phyloP scores from a whole-genome alignment of 2,797 vertebrate species.

The Catharus ustulatus region DNA sequence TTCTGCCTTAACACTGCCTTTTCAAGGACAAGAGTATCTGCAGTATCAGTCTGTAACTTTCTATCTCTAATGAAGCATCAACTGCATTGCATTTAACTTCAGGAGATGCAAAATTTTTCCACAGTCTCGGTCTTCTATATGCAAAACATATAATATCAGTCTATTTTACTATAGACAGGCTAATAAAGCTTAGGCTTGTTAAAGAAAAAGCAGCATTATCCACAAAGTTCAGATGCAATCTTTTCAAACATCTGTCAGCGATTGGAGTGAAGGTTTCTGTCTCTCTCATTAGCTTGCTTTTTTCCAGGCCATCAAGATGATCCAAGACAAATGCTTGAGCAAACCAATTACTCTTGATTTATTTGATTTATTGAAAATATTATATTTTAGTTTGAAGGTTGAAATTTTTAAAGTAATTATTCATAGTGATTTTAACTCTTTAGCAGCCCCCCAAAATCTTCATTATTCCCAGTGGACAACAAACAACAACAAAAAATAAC shows the following conservation, averaged over 20 bases:
- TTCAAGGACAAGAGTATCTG: background rate
- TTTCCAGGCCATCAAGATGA: background rate
- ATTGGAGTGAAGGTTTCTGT: background rate
- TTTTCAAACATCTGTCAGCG: background rate
- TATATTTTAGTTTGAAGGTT: background rate
- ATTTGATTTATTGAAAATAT: background rate
- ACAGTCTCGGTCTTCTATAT: background rate
- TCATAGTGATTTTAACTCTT: background rate
- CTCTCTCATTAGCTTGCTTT: background rate
- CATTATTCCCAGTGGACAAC: background rate
- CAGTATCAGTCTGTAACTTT: constrained; percentile 38
- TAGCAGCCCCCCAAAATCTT: background rate
- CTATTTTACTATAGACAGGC: background rate
- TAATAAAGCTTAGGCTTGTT: background rate
- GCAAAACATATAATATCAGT: background rate
- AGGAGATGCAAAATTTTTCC: background rate
- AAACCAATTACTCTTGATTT: background rate
- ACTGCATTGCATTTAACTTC: constrained; percentile 40
- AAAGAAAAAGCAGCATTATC: background rate
- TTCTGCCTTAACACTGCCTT: background rate
- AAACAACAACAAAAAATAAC: background rate
- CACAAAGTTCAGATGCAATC: background rate
- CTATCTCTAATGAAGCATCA: constrained; percentile 73
- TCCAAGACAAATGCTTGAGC: background rate
- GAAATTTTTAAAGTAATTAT: background rate